phyloP scores from a whole-genome alignment of 2,113 vertebrate species.

The Prionailurus bengalensis region DNA sequence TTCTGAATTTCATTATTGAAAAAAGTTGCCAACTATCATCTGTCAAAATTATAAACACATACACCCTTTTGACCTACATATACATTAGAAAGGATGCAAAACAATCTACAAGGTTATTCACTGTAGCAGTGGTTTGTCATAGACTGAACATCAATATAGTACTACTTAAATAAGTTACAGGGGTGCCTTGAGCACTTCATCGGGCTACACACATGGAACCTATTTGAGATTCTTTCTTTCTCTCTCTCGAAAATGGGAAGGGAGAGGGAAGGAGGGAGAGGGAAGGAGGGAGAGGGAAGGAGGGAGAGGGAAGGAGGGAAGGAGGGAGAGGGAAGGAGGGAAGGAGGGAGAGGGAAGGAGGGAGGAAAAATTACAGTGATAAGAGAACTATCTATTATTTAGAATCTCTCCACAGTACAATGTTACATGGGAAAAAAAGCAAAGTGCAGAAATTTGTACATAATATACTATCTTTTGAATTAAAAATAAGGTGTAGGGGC shows the following conservation, averaged over 20 bases:
- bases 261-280: no score
- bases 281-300: no score
- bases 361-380: neutral
- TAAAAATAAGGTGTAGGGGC: neutral
- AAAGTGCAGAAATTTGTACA: neutral
- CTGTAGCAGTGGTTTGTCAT: neutral
- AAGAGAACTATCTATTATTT: neutral
- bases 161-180: neutral
- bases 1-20: neutral
- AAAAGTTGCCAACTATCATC: neutral
- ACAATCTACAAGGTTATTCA: neutral
- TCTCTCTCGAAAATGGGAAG: no score
- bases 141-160: neutral
- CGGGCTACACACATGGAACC: no score
- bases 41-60: constrained; percentile 11
- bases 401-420: neutral
- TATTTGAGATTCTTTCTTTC: no score
- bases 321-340: no score
- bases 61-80: neutral
- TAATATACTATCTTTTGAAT: neutral
- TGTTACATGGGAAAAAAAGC: neutral
- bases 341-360: no score
- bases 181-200: no score
- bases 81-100: neutral
- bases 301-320: no score